phyloP scores from a whole-genome alignment of 2,113 vertebrate species.

The Chroicocephalus ridibundus region DNA sequence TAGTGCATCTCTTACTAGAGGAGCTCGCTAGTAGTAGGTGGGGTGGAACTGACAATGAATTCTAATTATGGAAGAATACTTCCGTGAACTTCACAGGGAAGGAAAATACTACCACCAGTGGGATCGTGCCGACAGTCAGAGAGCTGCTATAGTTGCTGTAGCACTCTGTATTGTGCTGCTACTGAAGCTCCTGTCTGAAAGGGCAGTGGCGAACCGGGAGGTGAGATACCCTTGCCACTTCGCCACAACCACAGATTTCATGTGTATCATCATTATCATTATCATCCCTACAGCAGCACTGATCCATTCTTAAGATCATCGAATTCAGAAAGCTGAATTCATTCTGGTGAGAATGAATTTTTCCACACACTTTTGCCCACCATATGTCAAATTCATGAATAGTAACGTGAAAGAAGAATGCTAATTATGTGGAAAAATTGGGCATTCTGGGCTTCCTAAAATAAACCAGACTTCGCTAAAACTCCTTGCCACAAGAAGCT shows the following conservation, averaged over 20 bases:
- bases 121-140: neutral
- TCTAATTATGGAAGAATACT: neutral
- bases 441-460: neutral
- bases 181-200: neutral
- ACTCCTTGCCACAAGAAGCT: neutral
- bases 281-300: neutral
- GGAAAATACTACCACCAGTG: neutral
- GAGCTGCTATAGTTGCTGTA: neutral
- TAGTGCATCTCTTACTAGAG: neutral
- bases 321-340: neutral
- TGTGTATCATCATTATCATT: neutral
- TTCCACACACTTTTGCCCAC: neutral
- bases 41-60: neutral
- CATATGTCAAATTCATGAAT: neutral
- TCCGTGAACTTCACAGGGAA: neutral
- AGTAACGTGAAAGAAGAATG: neutral
- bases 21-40: neutral
- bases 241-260: neutral
- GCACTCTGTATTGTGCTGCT: neutral
- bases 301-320: neutral
- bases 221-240: neutral
- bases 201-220: neutral
- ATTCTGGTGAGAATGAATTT: neutral
- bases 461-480: neutral
- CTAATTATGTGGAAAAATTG: neutral